Evolutionary conservation across 2,888 invertebrate genomes (phyloP).

Genomic region (Drosophila tanythrix): DNA sequence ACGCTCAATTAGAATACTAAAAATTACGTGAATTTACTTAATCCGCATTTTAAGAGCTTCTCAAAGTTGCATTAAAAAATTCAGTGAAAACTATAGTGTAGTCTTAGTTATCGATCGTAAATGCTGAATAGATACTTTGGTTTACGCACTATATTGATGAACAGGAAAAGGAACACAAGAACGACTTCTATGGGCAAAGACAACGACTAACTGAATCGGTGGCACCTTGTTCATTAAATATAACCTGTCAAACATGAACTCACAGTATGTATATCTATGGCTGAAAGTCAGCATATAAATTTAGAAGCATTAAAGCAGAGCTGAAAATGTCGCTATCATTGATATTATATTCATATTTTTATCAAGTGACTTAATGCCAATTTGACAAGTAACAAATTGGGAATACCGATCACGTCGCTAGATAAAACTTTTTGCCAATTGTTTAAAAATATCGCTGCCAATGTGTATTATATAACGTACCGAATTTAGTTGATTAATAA

Average conservation of each 20-base stretch:
- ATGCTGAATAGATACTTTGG: neutral
- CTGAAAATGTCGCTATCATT: conserved; percentile 59
- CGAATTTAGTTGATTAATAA: neutral
- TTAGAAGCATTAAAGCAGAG: conserved; percentile 51
- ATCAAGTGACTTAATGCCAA: conserved; percentile 41
- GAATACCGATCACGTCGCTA: conserved; percentile 2
- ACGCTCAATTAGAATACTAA: neutral
- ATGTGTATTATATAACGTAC: neutral
- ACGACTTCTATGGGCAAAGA: conserved; percentile 12
- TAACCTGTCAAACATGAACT: neutral
- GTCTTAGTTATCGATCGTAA: neutral
- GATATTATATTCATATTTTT: conserved; percentile 43
- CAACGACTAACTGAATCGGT: conserved; percentile 30
- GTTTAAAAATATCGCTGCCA: conserved; percentile 44
- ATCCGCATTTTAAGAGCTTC: neutral
- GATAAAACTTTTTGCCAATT: conserved; percentile 30
- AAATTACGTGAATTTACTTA: neutral
- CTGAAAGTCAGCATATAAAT: conserved; percentile 51
- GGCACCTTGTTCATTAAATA: conserved; percentile 27
- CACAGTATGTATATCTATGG: neutral
- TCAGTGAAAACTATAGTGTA: neutral
- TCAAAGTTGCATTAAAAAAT: neutral
- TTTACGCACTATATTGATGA: conserved; percentile 42
- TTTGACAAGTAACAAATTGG: conserved; percentile 56
- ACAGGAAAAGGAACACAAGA: neutral